A percentile compares a stretch with the other conserved stretches of the same genome.
Evolutionary conservation across 2,113 vertebrate species (phyloP).

Genomic region (Leptodactylus fuscus): DNA sequence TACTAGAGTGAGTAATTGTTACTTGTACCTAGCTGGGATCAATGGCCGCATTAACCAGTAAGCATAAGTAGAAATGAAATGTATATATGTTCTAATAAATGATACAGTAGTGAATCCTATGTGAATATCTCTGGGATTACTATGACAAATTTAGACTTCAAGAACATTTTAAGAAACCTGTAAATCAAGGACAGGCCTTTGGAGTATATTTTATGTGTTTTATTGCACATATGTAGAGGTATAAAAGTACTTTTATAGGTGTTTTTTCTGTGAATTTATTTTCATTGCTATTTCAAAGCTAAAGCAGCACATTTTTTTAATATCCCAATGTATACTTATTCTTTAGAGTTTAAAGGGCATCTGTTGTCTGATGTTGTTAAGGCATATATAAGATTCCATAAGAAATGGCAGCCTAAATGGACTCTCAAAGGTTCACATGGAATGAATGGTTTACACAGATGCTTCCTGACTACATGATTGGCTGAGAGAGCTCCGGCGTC

Average conservation of each 20-base stretch:
- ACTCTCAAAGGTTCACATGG: no score
- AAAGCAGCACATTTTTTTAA: neutral
- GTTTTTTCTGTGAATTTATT: neutral
- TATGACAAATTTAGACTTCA: slow-evolving; percentile 19
- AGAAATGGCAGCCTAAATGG: neutral
- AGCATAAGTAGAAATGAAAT: neutral
- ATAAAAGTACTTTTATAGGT: neutral
- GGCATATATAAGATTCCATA: neutral
- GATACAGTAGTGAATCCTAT: neutral
- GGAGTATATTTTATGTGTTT: neutral
- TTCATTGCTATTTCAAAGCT: neutral
- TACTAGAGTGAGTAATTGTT: neutral
- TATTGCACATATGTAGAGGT: neutral
- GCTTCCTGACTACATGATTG: neutral
- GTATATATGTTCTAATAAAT: neutral
- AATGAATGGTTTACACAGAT: neutral
- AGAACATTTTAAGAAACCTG: slow-evolving; percentile 11
- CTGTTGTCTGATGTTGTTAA: neutral
- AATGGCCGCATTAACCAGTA: neutral
- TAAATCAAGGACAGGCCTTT: slow-evolving; percentile 12
- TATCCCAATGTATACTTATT: neutral
- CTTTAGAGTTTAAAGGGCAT: neutral
- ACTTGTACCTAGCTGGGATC: neutral
- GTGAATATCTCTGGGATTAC: neutral
- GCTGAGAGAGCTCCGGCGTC: neutral